Conservation (phyloP, 2,888 invertebrate species). For the Volucella inanis region DNA sequence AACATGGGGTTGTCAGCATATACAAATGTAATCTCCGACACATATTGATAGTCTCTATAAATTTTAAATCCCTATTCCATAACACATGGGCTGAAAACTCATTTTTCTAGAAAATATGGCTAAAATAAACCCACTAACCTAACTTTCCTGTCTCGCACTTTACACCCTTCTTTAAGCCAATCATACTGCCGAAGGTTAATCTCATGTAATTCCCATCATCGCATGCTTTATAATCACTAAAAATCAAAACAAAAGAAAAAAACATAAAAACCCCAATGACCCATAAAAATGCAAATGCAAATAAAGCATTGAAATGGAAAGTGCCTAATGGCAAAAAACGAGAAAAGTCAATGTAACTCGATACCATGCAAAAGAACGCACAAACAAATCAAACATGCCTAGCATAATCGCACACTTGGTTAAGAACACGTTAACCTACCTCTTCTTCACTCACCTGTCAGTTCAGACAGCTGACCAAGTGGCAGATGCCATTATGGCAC, state of each 20-base stretch:
- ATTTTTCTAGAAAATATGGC: background rate
- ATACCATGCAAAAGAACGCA: slow-evolving; percentile 37
- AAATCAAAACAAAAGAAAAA: slow-evolving; percentile 1
- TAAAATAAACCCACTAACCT: slow-evolving; percentile 15
- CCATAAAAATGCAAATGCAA: slow-evolving; percentile 35
- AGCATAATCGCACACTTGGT: slow-evolving; percentile 30
- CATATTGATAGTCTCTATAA: too few species aligned
- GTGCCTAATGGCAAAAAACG: slow-evolving; percentile 25
- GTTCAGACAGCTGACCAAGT: slow-evolving; percentile 20
- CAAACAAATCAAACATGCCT: slow-evolving; percentile 53
- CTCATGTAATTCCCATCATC: slow-evolving; percentile 10
- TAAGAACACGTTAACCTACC: slow-evolving; percentile 46
- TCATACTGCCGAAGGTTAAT: slow-evolving; percentile 34
- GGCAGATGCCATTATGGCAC: slow-evolving; percentile 28
- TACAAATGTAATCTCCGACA: background rate
- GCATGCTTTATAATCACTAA: slow-evolving; percentile 12
- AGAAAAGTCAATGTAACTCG: slow-evolving; percentile 9
- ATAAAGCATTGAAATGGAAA: slow-evolving; percentile 62
- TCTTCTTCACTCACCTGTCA: slow-evolving; percentile 22
- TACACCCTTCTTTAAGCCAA: slow-evolving; percentile 10
- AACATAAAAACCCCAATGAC: slow-evolving; percentile 33
- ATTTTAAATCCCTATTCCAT: too few species aligned
- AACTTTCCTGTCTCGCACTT: background rate
- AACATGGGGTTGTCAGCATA: too few species aligned
- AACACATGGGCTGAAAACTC: too few species aligned